Conservation (phyloP, 2,888 invertebrate genomes). For the Rhabditoides inermis region DNA sequence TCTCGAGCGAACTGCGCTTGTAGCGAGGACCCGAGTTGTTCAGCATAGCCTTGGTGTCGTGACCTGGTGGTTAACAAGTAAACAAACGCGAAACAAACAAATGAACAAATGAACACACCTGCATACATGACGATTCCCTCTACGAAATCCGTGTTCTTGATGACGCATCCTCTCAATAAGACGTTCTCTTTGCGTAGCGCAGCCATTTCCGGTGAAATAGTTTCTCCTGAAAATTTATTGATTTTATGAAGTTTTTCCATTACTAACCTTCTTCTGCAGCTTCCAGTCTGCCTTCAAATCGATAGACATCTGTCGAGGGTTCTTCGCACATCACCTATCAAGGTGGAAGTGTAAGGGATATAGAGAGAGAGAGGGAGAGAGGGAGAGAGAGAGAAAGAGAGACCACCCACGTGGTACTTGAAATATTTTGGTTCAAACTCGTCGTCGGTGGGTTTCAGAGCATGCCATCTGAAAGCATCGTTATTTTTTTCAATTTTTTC, state of each 20-base stretch:
- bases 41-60: conserved; percentile 93
- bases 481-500: conserved; percentile 66
- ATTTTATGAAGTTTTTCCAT: too few relatives aligned
- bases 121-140: conserved; percentile 94
- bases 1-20: conserved; percentile 58
- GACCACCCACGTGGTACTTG: too few relatives aligned
- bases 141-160: conserved; percentile 90
- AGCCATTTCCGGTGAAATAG: too few relatives aligned
- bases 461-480: too few relatives aligned
- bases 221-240: too few relatives aligned
- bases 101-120: conserved; percentile 56
- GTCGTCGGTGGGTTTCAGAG: too few relatives aligned
- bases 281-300: conserved; percentile 70
- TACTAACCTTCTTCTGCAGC: conserved; percentile 58
- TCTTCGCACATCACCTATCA: conserved; percentile 81
- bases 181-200: too few relatives aligned
- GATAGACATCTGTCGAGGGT: conserved; percentile 88
- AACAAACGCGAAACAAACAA: neutral
- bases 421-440: too few relatives aligned
- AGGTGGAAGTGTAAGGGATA: neutral
- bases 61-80: conserved; percentile 60
- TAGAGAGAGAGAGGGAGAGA: neutral
- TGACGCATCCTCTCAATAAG: conserved; percentile 79
- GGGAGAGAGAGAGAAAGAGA: neutral
- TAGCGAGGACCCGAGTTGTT: conserved; percentile 90